Conservation (phyloP, 1,140 invertebrate genomes). For the Caenorhabditis latens region DNA sequence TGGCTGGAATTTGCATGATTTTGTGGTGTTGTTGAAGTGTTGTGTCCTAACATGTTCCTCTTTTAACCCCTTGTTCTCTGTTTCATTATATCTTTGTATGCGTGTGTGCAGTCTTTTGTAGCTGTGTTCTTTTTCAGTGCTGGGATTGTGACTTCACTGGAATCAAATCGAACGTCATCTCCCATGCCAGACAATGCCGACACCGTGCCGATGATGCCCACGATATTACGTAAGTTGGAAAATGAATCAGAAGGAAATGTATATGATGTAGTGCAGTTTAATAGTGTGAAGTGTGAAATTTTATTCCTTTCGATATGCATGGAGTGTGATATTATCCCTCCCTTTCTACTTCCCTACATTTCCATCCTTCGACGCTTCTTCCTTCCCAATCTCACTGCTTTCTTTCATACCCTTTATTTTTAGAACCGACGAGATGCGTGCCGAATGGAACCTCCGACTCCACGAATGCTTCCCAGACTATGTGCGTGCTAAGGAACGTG, state of each 20-base stretch:
- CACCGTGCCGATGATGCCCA: conserved; percentile 55
- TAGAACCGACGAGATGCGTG: conserved; percentile 62
- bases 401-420: not conserved
- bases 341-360: not conserved
- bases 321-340: conserved; percentile 29
- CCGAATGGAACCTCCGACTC: conserved; percentile 59
- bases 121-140: conserved; percentile 56
- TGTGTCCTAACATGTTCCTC: not conserved
- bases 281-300: conserved; percentile 30
- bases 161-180: conserved; percentile 59
- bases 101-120: conserved; percentile 27
- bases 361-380: not conserved
- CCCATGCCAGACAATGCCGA: conserved; percentile 58
- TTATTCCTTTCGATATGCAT: not conserved
- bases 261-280: not conserved
- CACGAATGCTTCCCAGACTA: conserved; percentile 63
- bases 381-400: not conserved
- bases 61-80: not conserved
- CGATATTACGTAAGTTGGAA: conserved; percentile 60
- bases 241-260: not conserved
- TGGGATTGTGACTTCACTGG: conserved; percentile 63
- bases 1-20: not conserved
- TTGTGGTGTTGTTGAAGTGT: not conserved
- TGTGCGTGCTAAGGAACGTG: conserved; percentile 59
- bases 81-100: not conserved